phyloP scores from a whole-genome alignment of 2,797 vertebrate genomes.

The Sciurus carolinensis region DNA sequence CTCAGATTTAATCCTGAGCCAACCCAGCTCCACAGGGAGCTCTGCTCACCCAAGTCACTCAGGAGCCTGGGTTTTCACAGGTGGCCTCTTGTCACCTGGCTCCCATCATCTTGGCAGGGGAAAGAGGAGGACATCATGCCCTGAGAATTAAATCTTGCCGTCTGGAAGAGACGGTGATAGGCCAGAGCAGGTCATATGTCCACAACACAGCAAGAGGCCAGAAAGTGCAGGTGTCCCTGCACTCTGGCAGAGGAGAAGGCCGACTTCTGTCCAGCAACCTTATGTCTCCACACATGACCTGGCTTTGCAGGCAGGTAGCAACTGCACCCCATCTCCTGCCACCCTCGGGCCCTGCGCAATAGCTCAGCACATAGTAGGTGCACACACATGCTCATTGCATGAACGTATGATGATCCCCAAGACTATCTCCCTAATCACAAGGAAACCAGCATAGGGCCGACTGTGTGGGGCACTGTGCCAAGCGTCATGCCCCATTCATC shows the following conservation, averaged over 20 bases:
- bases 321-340: neutral
- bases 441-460: too few relatives aligned
- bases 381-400: neutral
- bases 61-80: neutral
- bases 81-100: too few relatives aligned
- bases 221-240: neutral
- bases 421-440: neutral
- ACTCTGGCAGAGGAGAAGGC: neutral
- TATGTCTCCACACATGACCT: too few relatives aligned
- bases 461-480: neutral
- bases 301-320: fast-evolving
- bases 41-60: neutral
- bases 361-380: neutral
- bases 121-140: neutral
- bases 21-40: too few relatives aligned
- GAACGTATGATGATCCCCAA: neutral
- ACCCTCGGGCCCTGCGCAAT: neutral
- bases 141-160: neutral
- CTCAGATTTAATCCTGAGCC: neutral
- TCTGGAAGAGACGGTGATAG: neutral
- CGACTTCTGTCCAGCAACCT: neutral
- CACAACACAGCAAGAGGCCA: neutral
- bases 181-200: neutral
- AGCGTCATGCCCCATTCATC: neutral
- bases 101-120: neutral